These are phyloP conservation scores for Melieria crassipennis DNA, from an alignment of 2,888 invertebrate genomes.

Conservation along the genomic window DNA sequence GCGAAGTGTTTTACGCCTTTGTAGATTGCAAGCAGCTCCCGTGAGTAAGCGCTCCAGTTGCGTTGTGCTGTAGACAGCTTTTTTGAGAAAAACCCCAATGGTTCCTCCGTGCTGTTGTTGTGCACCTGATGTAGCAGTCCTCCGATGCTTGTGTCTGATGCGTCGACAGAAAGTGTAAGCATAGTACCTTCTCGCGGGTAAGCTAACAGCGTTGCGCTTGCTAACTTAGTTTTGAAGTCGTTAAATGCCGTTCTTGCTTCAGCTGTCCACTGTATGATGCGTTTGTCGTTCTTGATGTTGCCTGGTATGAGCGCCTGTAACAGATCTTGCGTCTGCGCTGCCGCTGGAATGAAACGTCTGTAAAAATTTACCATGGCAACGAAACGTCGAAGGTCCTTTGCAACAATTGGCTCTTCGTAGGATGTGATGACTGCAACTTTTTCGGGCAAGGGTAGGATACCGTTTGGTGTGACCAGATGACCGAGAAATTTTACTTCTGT, in stretches of 20 bases:
- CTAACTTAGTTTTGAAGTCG: slow-evolving; percentile 34
- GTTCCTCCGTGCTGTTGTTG: slow-evolving; percentile 49
- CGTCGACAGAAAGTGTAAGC: slow-evolving; percentile 33
- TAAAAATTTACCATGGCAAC: slow-evolving; percentile 47
- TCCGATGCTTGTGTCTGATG: slow-evolving; percentile 32
- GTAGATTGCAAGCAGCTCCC: slow-evolving; percentile 61
- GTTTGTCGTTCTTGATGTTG: slow-evolving; percentile 38
- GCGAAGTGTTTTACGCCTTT: slow-evolving; percentile 57
- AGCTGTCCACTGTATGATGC: slow-evolving; percentile 32
- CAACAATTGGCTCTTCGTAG: slow-evolving; percentile 23
- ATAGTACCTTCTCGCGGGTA: neutral
- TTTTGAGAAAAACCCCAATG: slow-evolving; percentile 59
- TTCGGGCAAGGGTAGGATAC: slow-evolving; percentile 37
- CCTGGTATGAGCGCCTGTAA: slow-evolving; percentile 33
- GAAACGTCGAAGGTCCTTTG: slow-evolving; percentile 40
- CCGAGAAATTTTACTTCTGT: no score
- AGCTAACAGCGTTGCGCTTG: slow-evolving; percentile 29
- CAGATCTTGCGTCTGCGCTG: slow-evolving; percentile 34
- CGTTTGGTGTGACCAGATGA: slow-evolving; percentile 11
- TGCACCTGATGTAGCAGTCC: slow-evolving; percentile 35
- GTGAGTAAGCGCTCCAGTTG: slow-evolving; percentile 61
- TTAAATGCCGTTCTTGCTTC: slow-evolving; percentile 32
- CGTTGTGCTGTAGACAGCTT: slow-evolving; percentile 53
- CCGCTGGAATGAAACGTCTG: slow-evolving; percentile 37
- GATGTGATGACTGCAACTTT: slow-evolving; percentile 29